phyloP scores from a whole-genome alignment of 2,113 vertebrate species.

The Chamaea fasciata region DNA sequence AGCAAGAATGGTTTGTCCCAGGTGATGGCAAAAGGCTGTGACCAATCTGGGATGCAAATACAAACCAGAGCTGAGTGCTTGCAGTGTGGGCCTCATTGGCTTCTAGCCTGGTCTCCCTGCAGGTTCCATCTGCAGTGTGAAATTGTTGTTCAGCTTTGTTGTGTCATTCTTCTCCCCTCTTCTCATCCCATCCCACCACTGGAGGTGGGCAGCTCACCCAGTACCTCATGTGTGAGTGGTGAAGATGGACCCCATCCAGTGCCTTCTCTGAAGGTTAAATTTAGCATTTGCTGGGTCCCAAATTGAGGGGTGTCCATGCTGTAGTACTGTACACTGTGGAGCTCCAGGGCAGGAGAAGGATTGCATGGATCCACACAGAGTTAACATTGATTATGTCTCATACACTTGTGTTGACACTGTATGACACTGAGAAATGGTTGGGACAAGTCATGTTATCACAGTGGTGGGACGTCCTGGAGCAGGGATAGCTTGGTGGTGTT shows the following conservation, averaged over 20 bases:
- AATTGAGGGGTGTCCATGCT: background rate
- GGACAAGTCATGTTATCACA: rapidly evolving
- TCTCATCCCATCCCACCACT: background rate
- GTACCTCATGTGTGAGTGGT: background rate
- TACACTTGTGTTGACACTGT: background rate
- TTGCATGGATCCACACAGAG: rapidly evolving
- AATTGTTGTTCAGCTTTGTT: background rate
- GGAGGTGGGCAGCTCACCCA: background rate
- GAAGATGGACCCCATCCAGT: background rate
- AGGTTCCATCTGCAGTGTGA: background rate
- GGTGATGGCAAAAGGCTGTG: background rate
- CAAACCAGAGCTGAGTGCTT: background rate
- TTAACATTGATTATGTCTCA: background rate
- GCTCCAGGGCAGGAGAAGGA: background rate
- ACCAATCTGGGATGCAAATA: background rate
- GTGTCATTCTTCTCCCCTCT: background rate
- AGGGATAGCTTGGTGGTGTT: background rate
- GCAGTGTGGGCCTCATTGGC: background rate
- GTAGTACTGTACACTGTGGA: background rate
- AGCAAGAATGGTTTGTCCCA: background rate
- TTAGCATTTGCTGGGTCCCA: background rate
- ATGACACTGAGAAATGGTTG: background rate
- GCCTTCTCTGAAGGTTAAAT: background rate
- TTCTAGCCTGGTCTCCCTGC: background rate
- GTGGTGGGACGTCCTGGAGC: background rate